A percentile compares a stretch with the other conserved stretches of the same genome.
Evolutionary conservation across 2,797 vertebrate genomes (phyloP).

Genomic region (Tokudaia tokunoshimensis): DNA sequence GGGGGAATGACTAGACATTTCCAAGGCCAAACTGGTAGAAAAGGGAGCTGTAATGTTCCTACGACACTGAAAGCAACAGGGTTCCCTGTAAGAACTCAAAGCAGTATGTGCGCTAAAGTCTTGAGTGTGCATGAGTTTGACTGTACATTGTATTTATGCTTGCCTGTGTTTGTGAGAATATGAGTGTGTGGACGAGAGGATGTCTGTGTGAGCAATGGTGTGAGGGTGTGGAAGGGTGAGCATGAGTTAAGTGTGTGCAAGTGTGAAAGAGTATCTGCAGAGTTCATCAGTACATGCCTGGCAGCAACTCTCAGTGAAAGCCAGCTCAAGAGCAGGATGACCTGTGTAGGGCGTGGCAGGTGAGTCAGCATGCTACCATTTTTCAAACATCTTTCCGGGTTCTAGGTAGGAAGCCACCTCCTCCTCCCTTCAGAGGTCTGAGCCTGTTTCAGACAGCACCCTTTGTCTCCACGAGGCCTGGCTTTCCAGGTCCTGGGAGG

Average conservation of each 20-base stretch:
- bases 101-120: background rate
- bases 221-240: background rate
- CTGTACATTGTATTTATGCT: background rate
- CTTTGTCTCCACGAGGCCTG: background rate
- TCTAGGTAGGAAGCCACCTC: rapidly evolving
- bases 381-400: background rate
- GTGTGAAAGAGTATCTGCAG: background rate
- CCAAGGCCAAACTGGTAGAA: background rate
- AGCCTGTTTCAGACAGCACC: background rate
- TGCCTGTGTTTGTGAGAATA: background rate
- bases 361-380: background rate
- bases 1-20: background rate
- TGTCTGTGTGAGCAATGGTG: background rate
- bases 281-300: background rate
- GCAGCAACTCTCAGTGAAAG: background rate
- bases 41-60: background rate
- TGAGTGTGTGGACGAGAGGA: background rate
- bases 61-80: background rate
- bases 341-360: background rate
- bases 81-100: background rate
- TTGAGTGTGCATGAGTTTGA: background rate
- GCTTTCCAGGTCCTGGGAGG: background rate
- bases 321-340: background rate
- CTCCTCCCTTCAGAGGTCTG: too few relatives aligned
- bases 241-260: background rate